Percentiles rank a stretch among this genome's conserved stretches.
Conservation (phyloP, 2,797 vertebrate species). For the Gallinago stenura region DNA sequence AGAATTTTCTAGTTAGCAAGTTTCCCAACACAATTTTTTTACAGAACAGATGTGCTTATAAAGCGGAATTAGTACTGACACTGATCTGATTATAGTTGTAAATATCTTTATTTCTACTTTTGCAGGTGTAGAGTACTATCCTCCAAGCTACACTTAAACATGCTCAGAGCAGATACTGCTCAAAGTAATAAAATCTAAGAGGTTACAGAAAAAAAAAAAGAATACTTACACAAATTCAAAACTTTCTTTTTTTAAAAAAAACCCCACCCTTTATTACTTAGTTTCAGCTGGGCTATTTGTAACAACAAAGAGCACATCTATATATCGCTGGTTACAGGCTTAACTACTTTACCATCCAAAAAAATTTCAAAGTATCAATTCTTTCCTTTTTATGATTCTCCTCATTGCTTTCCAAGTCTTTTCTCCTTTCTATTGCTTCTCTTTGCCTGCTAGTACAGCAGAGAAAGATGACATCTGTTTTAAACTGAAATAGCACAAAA, state of each 20-base stretch:
- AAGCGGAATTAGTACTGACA: not conserved
- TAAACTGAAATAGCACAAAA: not conserved
- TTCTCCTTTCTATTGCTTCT: not conserved
- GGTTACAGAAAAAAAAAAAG: not conserved
- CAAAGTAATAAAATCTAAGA: not conserved
- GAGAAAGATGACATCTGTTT: slow-evolving; percentile 18
- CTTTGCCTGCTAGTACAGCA: not conserved
- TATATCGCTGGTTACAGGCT: not conserved
- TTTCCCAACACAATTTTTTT: not conserved
- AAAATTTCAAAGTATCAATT: not conserved
- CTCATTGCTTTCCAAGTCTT: not conserved
- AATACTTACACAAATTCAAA: not conserved
- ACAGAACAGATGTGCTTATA: not conserved
- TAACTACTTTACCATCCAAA: not conserved
- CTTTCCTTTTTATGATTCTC: not conserved
- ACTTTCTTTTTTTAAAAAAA: not conserved
- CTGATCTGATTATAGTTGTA: not conserved
- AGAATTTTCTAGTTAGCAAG: slow-evolving; percentile 9
- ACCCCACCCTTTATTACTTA: not conserved
- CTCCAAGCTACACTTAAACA: not conserved
- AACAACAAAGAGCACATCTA: not conserved
- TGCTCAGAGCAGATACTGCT: not conserved
- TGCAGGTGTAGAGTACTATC: not conserved
- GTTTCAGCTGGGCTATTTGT: not conserved
- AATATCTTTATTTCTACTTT: not conserved